Conservation (phyloP, 2,797 vertebrate genomes). For the Leontopithecus rosalia region DNA sequence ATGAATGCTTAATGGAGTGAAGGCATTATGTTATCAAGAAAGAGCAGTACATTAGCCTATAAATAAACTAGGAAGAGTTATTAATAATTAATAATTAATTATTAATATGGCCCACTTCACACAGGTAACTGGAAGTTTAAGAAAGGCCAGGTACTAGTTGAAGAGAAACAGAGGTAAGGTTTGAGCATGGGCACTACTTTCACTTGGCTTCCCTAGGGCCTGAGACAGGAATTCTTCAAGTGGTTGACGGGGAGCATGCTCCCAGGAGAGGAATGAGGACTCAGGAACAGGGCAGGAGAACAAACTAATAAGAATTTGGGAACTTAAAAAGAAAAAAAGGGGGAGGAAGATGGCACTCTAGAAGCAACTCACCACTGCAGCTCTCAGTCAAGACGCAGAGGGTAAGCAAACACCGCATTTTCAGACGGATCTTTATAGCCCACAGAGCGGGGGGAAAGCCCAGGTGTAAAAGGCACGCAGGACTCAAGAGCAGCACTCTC, state of each 20-base stretch:
- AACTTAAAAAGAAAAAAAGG: too few relatives aligned
- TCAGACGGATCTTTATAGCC: too few relatives aligned
- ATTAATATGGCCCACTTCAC: slow-evolving; percentile 13
- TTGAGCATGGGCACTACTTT: background rate
- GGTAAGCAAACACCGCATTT: too few relatives aligned
- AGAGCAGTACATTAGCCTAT: slow-evolving; percentile 38
- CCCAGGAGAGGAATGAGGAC: background rate
- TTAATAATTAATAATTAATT: slow-evolving; percentile 54
- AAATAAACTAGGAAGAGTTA: slow-evolving; percentile 36
- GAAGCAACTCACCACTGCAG: too few relatives aligned
- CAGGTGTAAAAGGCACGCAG: too few relatives aligned
- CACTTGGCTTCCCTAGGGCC: background rate
- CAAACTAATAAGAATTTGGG: background rate
- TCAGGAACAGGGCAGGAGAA: background rate
- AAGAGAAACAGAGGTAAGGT: background rate
- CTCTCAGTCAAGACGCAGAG: too few relatives aligned
- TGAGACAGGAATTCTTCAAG: background rate
- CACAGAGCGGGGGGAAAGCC: too few relatives aligned
- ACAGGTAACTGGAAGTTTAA: background rate
- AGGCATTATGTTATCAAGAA: slow-evolving; percentile 31
- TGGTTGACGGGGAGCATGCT: background rate
- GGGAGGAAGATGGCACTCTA: too few relatives aligned
- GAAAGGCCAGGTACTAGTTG: background rate
- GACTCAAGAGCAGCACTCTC: too few relatives aligned
- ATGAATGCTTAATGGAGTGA: background rate